Percentiles rank a stretch among this genome's conserved stretches.
These are phyloP conservation scores for Acrocyrtus sp. DNA, from an alignment of 2,888 invertebrate species.

Conservation along the genomic window DNA sequence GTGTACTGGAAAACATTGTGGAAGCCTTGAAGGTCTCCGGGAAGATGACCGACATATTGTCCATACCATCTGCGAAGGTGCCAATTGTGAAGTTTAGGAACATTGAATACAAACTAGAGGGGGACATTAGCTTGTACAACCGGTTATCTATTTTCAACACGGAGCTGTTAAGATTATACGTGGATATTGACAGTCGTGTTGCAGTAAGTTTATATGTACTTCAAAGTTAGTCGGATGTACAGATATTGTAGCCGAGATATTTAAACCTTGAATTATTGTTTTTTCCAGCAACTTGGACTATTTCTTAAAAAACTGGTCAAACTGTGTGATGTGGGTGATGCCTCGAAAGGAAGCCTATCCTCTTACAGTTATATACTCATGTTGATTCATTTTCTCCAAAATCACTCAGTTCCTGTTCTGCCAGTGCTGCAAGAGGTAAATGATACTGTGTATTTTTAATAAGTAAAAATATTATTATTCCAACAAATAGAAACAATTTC, in stretches of 20 bases:
- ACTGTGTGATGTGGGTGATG: constrained; percentile 72
- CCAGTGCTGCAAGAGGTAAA: constrained; percentile 72
- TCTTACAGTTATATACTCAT: constrained; percentile 73
- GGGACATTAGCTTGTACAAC: constrained; percentile 74
- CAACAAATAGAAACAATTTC: constrained; percentile 68
- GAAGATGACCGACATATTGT: constrained; percentile 62
- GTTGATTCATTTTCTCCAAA: constrained; percentile 72
- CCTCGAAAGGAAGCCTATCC: constrained; percentile 72
- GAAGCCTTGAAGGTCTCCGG: constrained; percentile 49
- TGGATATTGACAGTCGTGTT: constrained; percentile 69
- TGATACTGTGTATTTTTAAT: background rate
- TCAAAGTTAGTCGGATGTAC: too few species aligned
- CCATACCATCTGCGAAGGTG: constrained; percentile 72
- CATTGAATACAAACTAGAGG: constrained; percentile 67
- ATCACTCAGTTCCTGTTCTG: constrained; percentile 70
- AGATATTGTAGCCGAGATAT: too few species aligned
- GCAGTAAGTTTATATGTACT: constrained; percentile 64
- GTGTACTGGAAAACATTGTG: constrained; percentile 52
- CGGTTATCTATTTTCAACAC: constrained; percentile 71
- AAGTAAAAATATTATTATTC: constrained; percentile 18
- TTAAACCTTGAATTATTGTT: too few species aligned
- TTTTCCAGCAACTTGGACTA: constrained; percentile 67
- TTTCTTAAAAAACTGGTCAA: constrained; percentile 71
- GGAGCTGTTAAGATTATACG: constrained; percentile 68
- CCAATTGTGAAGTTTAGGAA: constrained; percentile 73